Evolutionary conservation across 2,797 vertebrate species (phyloP), one percentile per base, ranked within the genome.

Genomic region (Lutjanus campechanus): DNA sequence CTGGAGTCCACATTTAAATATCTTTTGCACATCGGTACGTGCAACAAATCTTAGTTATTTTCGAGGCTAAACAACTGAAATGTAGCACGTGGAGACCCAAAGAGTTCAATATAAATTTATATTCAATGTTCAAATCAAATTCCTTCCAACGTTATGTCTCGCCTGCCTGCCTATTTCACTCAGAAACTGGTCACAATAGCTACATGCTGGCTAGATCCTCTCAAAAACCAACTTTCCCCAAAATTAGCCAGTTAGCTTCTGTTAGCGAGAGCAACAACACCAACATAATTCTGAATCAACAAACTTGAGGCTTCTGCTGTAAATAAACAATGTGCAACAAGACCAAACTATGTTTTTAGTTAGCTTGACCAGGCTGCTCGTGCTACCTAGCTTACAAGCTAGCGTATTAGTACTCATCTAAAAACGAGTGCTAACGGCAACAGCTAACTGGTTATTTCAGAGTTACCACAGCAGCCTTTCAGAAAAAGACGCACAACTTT

Each of bases 1-100:
- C 69, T 22, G 13, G 62, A 79, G 77, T 22, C 17, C 29, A 72
- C 25, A 16, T 55, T 51, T 20, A 13, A 5, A 7, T 13, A n/a
- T 7, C 22, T 43, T 22, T 17, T 74, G 22, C 11, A 36, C 11
- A n/a, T 41, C 3, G 8, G 49, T 1, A 4, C 16, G 29, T 29
- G n/a, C 0, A 5, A 36, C 36, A 41, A 50, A 46, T 25, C 36
- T 50, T 1, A 8, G 0, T 43, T 43, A 29, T 59, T 20, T 7
- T 41, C 19, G 19, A 1, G 7, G 10, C 2, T 47, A 17, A 51
- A 4, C 11, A 43, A 44, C 11, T 62, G 36, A 8, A 10, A 36
- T 11, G 17, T 41, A 7, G 29, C 4, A 29, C 29, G 2, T 22
- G 7, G 54, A 53, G 22, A 36, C 36, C 53, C 5, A 60, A 60